Evolutionary conservation across 2,113 vertebrate species (phyloP).

Genomic region (Xiphias gladius): DNA sequence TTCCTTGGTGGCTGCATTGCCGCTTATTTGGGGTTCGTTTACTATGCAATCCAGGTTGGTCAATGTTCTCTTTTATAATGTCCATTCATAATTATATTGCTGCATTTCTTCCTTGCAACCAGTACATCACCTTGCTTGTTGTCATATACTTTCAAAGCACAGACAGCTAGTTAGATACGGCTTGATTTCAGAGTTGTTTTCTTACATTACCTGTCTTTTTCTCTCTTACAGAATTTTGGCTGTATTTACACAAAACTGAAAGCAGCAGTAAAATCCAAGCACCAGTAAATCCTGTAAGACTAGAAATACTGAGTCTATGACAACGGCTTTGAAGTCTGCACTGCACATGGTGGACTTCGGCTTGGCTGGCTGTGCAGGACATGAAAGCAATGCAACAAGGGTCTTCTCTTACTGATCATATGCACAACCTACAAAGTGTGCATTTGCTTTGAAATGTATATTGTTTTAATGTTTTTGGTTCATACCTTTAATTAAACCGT

Average conservation of each 20-base stretch:
- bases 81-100: background rate
- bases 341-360: conserved; percentile 24
- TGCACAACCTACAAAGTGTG: conserved; percentile 5
- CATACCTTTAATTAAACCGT: conserved; percentile 17
- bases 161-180: background rate
- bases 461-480: conserved; percentile 24
- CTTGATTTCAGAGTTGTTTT: conserved; percentile 2
- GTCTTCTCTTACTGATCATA: conserved; percentile 2
- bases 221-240: conserved; percentile 78
- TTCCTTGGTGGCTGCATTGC: conserved; percentile 86
- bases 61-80: background rate
- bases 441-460: conserved; percentile 43
- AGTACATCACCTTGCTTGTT: background rate
- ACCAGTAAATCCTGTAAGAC: conserved; percentile 66
- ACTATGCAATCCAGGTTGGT: conserved; percentile 83
- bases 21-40: conserved; percentile 83
- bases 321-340: conserved; percentile 30
- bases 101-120: background rate
- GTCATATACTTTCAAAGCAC: background rate
- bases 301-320: background rate
- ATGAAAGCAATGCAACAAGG: conserved; percentile 21
- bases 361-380: conserved; percentile 2
- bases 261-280: conserved; percentile 77
- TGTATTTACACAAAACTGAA: conserved; percentile 79
- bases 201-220: conserved; percentile 14